phyloP scores from a whole-genome alignment of 1,140 invertebrate genomes.

The Centruroides sculpturatus region DNA sequence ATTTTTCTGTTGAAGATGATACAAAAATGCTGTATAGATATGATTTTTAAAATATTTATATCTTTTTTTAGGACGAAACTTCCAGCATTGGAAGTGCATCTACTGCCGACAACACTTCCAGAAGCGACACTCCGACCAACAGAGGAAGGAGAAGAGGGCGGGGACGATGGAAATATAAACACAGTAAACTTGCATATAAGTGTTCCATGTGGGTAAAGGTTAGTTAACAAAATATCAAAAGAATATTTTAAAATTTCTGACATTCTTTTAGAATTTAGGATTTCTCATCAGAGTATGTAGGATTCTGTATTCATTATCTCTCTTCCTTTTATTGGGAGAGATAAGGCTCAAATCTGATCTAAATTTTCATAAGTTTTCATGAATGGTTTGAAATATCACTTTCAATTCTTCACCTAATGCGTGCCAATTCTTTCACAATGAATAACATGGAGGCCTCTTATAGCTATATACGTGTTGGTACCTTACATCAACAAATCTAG shows the following conservation, averaged over 20 bases:
- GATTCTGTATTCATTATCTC: not conserved
- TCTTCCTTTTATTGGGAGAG: not conserved
- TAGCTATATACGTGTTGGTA: too few species aligned
- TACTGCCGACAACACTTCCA: slow-evolving; percentile 64
- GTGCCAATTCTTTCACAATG: too few species aligned
- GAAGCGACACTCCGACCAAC: slow-evolving; percentile 71
- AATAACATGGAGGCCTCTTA: too few species aligned
- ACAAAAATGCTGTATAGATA: not conserved
- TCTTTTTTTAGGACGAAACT: slow-evolving; percentile 39
- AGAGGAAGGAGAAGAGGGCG: slow-evolving; percentile 44
- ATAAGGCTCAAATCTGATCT: not conserved
- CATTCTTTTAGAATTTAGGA: not conserved
- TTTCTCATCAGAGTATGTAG: not conserved
- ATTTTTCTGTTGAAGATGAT: too few species aligned
- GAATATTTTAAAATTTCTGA: not conserved
- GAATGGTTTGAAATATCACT: too few species aligned
- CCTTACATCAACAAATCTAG: too few species aligned
- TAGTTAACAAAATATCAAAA: not conserved
- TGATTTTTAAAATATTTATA: not conserved
- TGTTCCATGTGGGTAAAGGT: slow-evolving; percentile 41
- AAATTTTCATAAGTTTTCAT: not conserved
- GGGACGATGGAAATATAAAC: slow-evolving; percentile 46
- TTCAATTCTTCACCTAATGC: too few species aligned
- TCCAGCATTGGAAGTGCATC: slow-evolving; percentile 71
- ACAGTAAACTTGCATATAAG: slow-evolving; percentile 59